Conservation (phyloP, 92 coral and sea anemone species). For the Zoanthus sociatus region DNA sequence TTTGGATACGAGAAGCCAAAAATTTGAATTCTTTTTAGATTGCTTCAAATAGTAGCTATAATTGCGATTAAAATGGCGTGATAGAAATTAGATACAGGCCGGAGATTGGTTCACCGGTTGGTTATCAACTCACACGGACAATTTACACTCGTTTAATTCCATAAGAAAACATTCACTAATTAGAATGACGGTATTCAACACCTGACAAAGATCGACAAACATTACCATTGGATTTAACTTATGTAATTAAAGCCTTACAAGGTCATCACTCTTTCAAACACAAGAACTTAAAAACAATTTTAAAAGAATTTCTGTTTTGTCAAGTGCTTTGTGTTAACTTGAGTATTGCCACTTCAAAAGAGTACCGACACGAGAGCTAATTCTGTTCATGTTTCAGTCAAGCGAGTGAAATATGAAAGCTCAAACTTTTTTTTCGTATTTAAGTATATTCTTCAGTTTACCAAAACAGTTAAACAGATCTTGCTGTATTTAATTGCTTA, state of each 20-base stretch:
- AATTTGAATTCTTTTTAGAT: constrained; percentile 38
- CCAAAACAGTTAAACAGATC: neutral
- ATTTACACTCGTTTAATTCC: neutral
- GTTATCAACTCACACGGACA: constrained; percentile 15
- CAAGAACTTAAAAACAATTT: neutral
- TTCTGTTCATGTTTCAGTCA: neutral
- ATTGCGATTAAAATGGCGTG: constrained; percentile 23
- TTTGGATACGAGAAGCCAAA: constrained; percentile 26
- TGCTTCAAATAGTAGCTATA: constrained; percentile 4
- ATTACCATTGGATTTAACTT: neutral
- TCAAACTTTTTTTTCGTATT: neutral
- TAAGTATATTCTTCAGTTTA: neutral
- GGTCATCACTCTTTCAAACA: neutral
- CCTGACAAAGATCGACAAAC: too few relatives aligned
- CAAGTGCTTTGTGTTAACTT: constrained; percentile 30
- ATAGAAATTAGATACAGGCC: neutral
- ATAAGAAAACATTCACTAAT: neutral
- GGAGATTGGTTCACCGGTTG: neutral
- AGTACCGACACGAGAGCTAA: constrained; percentile 26
- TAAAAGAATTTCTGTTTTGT: neutral
- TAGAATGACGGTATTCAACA: neutral
- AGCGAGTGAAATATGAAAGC: neutral
- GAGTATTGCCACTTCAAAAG: constrained; percentile 47
- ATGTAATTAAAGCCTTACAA: neutral
- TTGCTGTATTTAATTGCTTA: constrained; percentile 36